Evolutionary conservation across 2,113 vertebrate genomes (phyloP).

Genomic region (Nematolebias whitei): DNA sequence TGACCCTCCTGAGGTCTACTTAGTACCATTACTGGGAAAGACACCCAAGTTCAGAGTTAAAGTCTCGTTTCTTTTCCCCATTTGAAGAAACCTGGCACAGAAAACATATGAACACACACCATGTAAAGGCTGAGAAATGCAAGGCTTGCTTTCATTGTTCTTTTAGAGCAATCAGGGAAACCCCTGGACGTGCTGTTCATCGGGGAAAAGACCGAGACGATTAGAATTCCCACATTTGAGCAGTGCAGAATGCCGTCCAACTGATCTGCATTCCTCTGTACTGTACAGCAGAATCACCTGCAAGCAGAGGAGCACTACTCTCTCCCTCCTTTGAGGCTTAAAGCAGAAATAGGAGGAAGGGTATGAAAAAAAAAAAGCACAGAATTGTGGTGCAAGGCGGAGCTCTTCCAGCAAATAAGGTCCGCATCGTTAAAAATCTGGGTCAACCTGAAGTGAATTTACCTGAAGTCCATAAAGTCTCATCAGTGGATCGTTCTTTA

Average conservation of each 20-base stretch:
- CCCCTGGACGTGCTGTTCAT: constrained; percentile 16
- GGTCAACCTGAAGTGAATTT: constrained; percentile 50
- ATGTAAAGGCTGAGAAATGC: constrained; percentile 15
- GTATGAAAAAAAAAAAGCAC: neutral
- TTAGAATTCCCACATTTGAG: constrained; percentile 15
- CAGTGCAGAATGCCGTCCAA: no score
- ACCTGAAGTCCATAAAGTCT: constrained; percentile 48
- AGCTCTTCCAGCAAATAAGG: constrained; percentile 35
- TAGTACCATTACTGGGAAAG: constrained; percentile 13
- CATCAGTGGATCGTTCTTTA: no score
- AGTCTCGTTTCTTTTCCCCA: constrained; percentile 40
- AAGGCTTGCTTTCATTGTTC: neutral
- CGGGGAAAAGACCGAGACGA: constrained; percentile 12
- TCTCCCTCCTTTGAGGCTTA: constrained; percentile 6
- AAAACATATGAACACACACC: constrained; percentile 11
- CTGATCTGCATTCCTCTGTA: no score
- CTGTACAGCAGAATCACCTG: constrained; percentile 3
- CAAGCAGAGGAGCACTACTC: neutral
- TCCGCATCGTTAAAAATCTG: constrained; percentile 33
- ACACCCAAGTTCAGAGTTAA: constrained; percentile 18
- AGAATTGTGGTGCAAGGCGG: constrained; percentile 12
- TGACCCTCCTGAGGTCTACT: constrained; percentile 2
- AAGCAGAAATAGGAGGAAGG: neutral
- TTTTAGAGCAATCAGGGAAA: constrained; percentile 55
- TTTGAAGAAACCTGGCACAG: constrained; percentile 32